Percentiles rank a stretch among this genome's conserved stretches.
Evolutionary conservation across 2,888 invertebrate species (phyloP).

Genomic region (Amiota mariae): DNA sequence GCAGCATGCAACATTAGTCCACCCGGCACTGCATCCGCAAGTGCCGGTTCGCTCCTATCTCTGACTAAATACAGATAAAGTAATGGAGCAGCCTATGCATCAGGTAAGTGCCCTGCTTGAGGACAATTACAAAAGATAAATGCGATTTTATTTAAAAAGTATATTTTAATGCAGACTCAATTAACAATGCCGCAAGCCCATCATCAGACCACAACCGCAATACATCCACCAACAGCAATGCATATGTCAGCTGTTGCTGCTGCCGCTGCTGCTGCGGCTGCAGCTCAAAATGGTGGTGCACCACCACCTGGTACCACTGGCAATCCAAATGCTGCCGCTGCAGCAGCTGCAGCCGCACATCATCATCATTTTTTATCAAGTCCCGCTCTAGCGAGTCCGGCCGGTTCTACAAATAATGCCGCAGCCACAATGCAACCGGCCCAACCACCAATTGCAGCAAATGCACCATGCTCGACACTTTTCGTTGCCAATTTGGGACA

Average conservation of each 20-base stretch:
- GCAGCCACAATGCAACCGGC: constrained; percentile 71
- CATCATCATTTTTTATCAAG: constrained; percentile 94
- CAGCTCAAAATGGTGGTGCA: constrained; percentile 47
- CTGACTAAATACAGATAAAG: constrained; percentile 89
- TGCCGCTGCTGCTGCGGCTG: constrained; percentile 61
- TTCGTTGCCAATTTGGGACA: constrained; percentile 99
- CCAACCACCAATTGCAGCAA: constrained; percentile 77
- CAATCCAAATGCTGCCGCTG: constrained; percentile 33
- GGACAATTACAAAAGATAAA: constrained; percentile 28
- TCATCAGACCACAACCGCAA: constrained; percentile 73
- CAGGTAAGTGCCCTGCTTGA: constrained; percentile 69
- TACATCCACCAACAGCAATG: constrained; percentile 77
- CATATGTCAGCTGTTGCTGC: constrained; percentile 76
- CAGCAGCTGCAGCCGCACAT: constrained; percentile 53
- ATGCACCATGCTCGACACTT: constrained; percentile 96
- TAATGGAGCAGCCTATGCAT: constrained; percentile 74
- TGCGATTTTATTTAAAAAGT: background rate
- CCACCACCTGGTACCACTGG: constrained; percentile 28
- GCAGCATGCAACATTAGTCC: constrained; percentile 92
- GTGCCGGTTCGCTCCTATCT: constrained; percentile 97
- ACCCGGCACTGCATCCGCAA: constrained; percentile 98
- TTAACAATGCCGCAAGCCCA: constrained; percentile 75
- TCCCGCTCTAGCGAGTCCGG: constrained; percentile 92
- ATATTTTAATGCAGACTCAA: constrained; percentile 72
- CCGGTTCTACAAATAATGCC: constrained; percentile 77